Conservation (phyloP, 2,797 vertebrate genomes). For the Melanogrammus aeglefinus region DNA sequence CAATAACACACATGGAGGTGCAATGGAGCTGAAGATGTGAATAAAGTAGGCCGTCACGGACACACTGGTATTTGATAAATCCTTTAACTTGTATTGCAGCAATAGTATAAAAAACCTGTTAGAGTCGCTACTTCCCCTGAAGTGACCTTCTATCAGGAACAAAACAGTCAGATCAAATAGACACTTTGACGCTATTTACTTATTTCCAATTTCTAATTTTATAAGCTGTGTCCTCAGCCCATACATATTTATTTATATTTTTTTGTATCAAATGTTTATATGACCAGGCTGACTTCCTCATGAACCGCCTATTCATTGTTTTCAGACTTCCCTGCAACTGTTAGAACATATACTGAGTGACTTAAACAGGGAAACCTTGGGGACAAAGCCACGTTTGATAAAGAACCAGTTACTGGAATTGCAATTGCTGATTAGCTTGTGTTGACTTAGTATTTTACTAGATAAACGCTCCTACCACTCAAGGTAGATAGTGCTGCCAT, state of each 20-base stretch:
- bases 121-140: conserved; percentile 22
- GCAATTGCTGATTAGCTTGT: neutral
- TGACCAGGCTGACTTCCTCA: neutral
- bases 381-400: neutral
- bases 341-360: neutral
- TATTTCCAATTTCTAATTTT: conserved; percentile 1
- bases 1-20: no score
- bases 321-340: neutral
- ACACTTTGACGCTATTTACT: conserved; percentile 25
- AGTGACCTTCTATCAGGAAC: conserved; percentile 31
- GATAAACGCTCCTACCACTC: neutral
- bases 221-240: neutral
- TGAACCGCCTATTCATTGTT: neutral
- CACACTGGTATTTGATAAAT: neutral
- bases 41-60: no score
- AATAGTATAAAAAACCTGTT: conserved; percentile 20
- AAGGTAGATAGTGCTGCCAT: neutral
- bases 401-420: neutral
- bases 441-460: conserved; percentile 5
- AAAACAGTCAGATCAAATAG: conserved; percentile 40
- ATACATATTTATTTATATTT: neutral
- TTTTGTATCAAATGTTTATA: no score
- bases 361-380: neutral
- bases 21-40: no score
- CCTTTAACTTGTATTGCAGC: conserved; percentile 20